Conservation (phyloP, 2,113 vertebrate genomes). For the Ia io region DNA sequence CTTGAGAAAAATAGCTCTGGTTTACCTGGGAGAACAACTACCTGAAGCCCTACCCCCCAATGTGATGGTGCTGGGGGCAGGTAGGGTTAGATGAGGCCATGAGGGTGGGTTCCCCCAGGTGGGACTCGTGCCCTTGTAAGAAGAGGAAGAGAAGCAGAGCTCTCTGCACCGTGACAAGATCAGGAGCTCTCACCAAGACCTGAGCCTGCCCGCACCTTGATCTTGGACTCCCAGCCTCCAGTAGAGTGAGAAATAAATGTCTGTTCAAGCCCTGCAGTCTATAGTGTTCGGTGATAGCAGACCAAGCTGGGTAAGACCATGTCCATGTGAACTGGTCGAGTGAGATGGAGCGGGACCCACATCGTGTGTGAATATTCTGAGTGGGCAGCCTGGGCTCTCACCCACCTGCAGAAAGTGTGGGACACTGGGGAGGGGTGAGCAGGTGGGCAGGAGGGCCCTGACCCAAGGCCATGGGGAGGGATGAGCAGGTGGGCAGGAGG, state of each 20-base stretch:
- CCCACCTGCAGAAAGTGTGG: accelerated
- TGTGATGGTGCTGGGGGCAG: background rate
- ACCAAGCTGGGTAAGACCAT: background rate
- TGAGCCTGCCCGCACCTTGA: background rate
- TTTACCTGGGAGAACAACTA: background rate
- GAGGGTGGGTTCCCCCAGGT: background rate
- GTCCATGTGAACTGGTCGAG: background rate
- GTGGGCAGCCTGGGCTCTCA: background rate
- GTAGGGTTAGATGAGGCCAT: background rate
- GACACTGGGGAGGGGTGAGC: too few species aligned
- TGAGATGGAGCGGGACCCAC: background rate
- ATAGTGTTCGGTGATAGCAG: background rate
- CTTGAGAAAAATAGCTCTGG: background rate
- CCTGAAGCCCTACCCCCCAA: background rate
- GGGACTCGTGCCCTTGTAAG: background rate
- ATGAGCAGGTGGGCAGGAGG: too few species aligned
- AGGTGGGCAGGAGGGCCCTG: too few species aligned
- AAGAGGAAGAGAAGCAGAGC: background rate
- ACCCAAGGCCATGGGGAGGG: too few species aligned
- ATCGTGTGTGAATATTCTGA: background rate
- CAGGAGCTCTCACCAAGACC: background rate
- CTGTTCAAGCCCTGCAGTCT: background rate
- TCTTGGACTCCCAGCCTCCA: background rate
- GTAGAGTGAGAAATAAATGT: background rate
- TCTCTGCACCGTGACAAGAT: background rate